Evolutionary conservation across 1,140 invertebrate species (phyloP).

Genomic region (Oedothorax gibbosus): DNA sequence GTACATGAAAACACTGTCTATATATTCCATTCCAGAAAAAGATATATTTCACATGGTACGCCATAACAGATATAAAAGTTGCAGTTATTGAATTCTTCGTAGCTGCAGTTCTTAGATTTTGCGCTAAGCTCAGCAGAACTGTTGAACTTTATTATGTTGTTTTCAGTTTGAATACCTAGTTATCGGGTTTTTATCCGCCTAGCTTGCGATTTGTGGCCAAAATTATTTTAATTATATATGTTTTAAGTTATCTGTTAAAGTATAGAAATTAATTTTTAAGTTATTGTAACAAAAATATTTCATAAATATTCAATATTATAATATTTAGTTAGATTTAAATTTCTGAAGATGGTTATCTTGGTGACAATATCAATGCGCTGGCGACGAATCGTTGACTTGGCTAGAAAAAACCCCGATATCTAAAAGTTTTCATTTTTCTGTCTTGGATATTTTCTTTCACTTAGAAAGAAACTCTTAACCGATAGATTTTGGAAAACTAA

Average conservation of each 20-base stretch:
- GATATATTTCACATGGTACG: constrained; percentile 33
- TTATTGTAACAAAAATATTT: too few species aligned
- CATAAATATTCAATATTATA: too few species aligned
- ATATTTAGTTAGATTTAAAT: too few species aligned
- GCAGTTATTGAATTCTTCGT: constrained; percentile 40
- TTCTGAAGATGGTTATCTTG: too few species aligned
- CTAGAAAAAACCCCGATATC: too few species aligned
- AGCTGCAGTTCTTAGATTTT: constrained; percentile 29
- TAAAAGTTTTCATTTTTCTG: neutral
- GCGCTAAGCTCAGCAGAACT: constrained; percentile 29
- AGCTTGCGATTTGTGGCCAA: too few species aligned
- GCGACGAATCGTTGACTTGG: too few species aligned
- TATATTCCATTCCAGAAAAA: neutral
- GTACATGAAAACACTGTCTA: constrained; percentile 6
- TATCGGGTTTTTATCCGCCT: too few species aligned
- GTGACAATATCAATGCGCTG: too few species aligned
- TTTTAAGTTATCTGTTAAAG: too few species aligned
- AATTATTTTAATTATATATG: too few species aligned
- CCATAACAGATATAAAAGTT: constrained; percentile 26
- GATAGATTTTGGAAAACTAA: constrained; percentile 51
- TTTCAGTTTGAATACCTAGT: neutral
- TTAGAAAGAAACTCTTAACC: constrained; percentile 39
- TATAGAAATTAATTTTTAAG: too few species aligned
- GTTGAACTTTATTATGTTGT: constrained; percentile 50
- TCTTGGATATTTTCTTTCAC: constrained; percentile 45